Conservation (phyloP, 2,113 vertebrate species). For the Panthera leo region DNA sequence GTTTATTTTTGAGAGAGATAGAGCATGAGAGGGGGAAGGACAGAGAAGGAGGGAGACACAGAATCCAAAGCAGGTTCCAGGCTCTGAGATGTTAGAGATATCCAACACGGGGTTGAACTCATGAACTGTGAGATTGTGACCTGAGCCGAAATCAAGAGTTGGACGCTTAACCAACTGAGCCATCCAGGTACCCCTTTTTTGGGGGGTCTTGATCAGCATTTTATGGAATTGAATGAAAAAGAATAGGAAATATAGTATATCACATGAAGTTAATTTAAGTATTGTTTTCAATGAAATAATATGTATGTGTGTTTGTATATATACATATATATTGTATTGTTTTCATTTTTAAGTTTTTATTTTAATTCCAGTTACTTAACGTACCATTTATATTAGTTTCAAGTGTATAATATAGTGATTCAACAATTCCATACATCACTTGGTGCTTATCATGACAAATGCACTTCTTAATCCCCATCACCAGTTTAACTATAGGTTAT, state of each 20-base stretch:
- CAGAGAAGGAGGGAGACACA: too few relatives aligned
- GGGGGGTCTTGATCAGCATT: not conserved
- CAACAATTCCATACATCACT: not conserved
- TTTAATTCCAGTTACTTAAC: not conserved
- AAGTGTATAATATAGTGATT: not conserved
- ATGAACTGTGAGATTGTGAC: too few relatives aligned
- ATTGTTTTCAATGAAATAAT: not conserved
- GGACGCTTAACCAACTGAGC: too few relatives aligned
- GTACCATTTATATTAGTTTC: not conserved
- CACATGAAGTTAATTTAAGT: constrained; percentile 11
- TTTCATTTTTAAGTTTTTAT: not conserved
- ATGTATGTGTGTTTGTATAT: not conserved
- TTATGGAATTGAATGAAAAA: constrained; percentile 1
- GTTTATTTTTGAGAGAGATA: too few relatives aligned
- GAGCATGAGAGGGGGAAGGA: too few relatives aligned
- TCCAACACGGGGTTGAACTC: too few relatives aligned
- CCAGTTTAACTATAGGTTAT: not conserved
- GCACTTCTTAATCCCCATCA: not conserved
- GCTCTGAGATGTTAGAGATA: too few relatives aligned
- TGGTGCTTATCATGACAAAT: not conserved
- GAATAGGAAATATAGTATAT: not conserved
- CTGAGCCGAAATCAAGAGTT: too few relatives aligned
- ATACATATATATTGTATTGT: not conserved
- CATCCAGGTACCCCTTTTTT: too few relatives aligned
- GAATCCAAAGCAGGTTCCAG: too few relatives aligned